phyloP scores from a whole-genome alignment of 2,113 vertebrate genomes.

The Chamaea fasciata region DNA sequence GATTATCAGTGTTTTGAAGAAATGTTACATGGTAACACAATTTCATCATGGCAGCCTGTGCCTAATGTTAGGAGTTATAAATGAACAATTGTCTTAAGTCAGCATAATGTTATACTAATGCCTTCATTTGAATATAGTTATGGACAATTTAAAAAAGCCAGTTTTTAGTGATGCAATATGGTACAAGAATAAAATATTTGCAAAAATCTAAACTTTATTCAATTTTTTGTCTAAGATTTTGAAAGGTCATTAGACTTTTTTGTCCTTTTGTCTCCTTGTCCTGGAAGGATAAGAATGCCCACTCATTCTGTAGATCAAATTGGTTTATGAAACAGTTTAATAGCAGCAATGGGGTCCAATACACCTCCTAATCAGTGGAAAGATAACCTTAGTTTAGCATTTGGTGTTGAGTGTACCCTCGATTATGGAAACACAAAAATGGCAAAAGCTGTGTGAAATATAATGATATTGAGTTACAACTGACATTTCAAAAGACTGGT shows the following conservation, averaged over 20 bases:
- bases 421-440: not conserved
- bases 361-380: not conserved
- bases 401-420: not conserved
- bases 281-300: not conserved
- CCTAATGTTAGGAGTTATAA: not conserved
- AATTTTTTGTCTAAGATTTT: not conserved
- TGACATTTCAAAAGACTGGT: not conserved
- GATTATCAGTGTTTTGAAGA: not conserved
- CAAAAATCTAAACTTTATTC: not conserved
- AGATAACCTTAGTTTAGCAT: not conserved
- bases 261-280: not conserved
- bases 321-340: not conserved
- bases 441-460: not conserved
- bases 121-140: not conserved
- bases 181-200: not conserved
- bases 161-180: not conserved
- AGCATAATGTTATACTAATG: not conserved
- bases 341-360: not conserved
- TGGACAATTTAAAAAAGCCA: not conserved
- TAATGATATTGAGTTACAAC: not conserved
- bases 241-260: not conserved
- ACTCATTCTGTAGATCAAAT: not conserved
- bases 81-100: not conserved
- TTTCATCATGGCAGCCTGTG: not conserved
- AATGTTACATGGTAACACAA: not conserved